Percentiles rank a stretch among this genome's conserved stretches.
phyloP scores from a whole-genome alignment of 2,888 invertebrate genomes.

The Cremastinae sp. region DNA sequence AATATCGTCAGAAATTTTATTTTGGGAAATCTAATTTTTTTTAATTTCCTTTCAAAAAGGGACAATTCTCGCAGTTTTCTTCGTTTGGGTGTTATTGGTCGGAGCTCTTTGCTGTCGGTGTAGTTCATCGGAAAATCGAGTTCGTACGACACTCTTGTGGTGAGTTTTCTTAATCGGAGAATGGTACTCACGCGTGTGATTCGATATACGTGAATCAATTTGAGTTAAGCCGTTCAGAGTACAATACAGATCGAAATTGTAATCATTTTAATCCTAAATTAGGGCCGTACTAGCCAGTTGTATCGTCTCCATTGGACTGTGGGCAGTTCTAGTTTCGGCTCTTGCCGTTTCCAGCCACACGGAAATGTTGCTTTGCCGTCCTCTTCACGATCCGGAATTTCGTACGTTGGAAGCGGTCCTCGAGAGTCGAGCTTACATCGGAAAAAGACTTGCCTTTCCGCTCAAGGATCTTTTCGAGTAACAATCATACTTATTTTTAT shows the following conservation, averaged over 20 bases:
- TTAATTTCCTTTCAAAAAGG: conserved; percentile 62
- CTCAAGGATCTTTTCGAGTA: conserved; percentile 82
- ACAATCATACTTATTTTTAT: conserved; percentile 68
- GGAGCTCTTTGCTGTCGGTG: conserved; percentile 75
- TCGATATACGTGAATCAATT: too few species aligned
- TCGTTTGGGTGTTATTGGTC: conserved; percentile 72
- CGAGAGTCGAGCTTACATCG: conserved; percentile 80
- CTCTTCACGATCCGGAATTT: conserved; percentile 86
- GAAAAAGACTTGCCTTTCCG: conserved; percentile 81
- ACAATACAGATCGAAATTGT: not conserved
- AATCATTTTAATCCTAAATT: conserved; percentile 23
- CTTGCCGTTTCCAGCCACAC: conserved; percentile 85
- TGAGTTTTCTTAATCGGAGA: too few species aligned
- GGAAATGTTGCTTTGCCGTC: conserved; percentile 87
- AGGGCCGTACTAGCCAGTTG: conserved; percentile 83
- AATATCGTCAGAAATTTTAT: not conserved
- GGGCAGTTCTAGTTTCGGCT: conserved; percentile 83
- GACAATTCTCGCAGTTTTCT: conserved; percentile 69
- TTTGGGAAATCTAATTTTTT: not conserved
- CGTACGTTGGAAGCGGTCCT: conserved; percentile 84
- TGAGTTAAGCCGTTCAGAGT: too few species aligned
- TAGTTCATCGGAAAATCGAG: conserved; percentile 70
- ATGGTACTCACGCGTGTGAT: too few species aligned
- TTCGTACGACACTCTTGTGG: conserved; percentile 75
- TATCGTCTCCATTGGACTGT: conserved; percentile 83